Conservation (phyloP, 2,113 vertebrate genomes). For the Shinisaurus crocodilurus region DNA sequence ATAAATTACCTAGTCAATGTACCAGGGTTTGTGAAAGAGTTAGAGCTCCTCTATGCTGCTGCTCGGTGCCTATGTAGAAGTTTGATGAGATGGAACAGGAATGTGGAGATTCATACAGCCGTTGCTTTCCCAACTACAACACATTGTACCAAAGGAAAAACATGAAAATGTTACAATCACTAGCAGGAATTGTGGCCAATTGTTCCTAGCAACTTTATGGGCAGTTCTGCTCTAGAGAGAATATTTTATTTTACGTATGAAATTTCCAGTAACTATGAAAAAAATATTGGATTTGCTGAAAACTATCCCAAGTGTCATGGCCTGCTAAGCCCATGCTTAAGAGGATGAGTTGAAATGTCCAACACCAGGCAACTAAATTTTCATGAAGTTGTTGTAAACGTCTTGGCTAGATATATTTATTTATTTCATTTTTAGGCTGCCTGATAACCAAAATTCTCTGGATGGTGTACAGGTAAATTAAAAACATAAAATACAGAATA, state of each 20-base stretch:
- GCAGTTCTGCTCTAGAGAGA: neutral
- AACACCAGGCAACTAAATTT: neutral
- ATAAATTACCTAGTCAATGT: constrained; percentile 65
- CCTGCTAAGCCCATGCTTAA: neutral
- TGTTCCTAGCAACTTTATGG: neutral
- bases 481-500: neutral
- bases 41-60: constrained; percentile 78
- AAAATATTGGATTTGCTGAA: neutral
- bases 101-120: constrained; percentile 42
- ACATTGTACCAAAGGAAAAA: constrained; percentile 1
- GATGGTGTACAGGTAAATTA: neutral
- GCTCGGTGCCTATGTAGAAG: constrained; percentile 59
- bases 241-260: neutral
- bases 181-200: neutral
- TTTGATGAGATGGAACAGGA: constrained; percentile 2
- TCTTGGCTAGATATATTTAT: neutral
- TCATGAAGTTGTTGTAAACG: neutral
- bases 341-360: neutral
- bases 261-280: constrained; percentile 16
- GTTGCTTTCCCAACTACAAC: constrained; percentile 25
- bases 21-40: constrained; percentile 65
- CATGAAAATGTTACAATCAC: neutral
- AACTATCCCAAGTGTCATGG: neutral
- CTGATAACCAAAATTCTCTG: neutral
- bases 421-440: neutral